Evolutionary conservation across 2,888 invertebrate genomes (phyloP).

Genomic region (Agrochola circellaris): DNA sequence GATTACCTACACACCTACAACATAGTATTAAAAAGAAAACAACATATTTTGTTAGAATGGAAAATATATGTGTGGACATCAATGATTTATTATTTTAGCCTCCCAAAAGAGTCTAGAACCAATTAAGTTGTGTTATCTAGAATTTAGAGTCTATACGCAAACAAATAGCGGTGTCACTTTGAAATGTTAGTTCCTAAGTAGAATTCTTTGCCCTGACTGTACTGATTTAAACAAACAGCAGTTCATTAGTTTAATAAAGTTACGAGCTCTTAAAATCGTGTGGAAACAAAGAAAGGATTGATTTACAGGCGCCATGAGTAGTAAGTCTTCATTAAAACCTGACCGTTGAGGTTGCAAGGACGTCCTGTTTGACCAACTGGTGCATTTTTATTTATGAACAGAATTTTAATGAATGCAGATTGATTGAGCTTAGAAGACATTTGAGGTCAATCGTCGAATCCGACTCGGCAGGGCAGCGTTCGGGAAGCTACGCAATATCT

Average conservation of each 20-base stretch:
- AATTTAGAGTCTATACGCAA: background rate
- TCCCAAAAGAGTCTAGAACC: background rate
- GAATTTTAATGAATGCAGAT: background rate
- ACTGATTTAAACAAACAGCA: conserved; percentile 20
- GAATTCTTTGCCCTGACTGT: conserved; percentile 13
- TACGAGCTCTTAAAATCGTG: conserved; percentile 19
- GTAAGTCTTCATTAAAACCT: conserved; percentile 21
- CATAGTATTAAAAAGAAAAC: too few relatives aligned
- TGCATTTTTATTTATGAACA: conserved; percentile 10
- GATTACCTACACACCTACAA: too few relatives aligned
- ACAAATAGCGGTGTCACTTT: conserved; percentile 17
- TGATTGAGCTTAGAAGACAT: background rate
- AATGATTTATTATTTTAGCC: background rate
- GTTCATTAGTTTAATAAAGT: conserved; percentile 37
- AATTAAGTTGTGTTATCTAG: background rate
- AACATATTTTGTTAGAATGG: background rate
- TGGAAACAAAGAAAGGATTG: conserved; percentile 28
- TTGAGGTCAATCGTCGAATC: too few relatives aligned
- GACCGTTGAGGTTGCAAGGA: background rate
- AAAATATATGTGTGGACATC: background rate
- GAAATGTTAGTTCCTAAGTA: conserved; percentile 34
- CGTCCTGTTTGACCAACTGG: conserved; percentile 12
- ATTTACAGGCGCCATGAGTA: conserved; percentile 9
- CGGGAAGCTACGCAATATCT: too few relatives aligned
- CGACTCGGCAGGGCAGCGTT: too few relatives aligned